Evolutionary conservation across 2,888 invertebrate genomes (phyloP).

Genomic region (Thereva unica): DNA sequence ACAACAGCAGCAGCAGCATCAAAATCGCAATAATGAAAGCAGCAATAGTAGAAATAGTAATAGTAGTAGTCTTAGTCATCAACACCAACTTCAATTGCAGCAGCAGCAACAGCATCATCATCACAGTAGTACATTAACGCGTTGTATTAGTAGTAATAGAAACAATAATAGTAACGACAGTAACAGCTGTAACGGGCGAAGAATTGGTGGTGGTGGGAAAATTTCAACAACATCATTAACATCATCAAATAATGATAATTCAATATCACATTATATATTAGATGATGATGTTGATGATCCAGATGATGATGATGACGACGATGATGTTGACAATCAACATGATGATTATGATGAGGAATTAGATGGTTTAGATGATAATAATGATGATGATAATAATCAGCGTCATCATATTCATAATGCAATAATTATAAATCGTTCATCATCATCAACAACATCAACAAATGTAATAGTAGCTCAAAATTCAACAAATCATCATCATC

Average conservation of each 20-base stretch:
- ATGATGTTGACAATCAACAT: constrained; percentile 22
- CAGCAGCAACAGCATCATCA: constrained; percentile 41
- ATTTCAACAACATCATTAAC: constrained; percentile 29
- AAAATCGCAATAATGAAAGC: constrained; percentile 27
- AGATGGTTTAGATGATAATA: constrained; percentile 2
- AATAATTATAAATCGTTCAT: constrained; percentile 10
- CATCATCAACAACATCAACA: constrained; percentile 13
- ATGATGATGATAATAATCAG: neutral
- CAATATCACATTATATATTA: constrained; percentile 14
- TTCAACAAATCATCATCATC: constrained; percentile 15
- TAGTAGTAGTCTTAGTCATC: constrained; percentile 9
- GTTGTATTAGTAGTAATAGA: constrained; percentile 18
- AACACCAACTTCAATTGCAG: constrained; percentile 40
- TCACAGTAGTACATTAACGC: constrained; percentile 16
- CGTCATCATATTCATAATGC: constrained; percentile 13
- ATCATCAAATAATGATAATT: constrained; percentile 7
- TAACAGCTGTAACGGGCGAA: constrained; percentile 3
- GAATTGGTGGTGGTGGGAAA: constrained; percentile 16
- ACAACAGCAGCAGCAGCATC: constrained; percentile 24
- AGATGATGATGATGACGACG: constrained; percentile 15
- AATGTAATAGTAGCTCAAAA: constrained; percentile 33
- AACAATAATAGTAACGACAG: constrained; percentile 19
- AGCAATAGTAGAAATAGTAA: constrained; percentile 32
- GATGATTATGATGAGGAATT: constrained; percentile 32
- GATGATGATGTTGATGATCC: constrained; percentile 22